Conservation (phyloP, 2,888 invertebrate species). For the Vanessa cardui region DNA sequence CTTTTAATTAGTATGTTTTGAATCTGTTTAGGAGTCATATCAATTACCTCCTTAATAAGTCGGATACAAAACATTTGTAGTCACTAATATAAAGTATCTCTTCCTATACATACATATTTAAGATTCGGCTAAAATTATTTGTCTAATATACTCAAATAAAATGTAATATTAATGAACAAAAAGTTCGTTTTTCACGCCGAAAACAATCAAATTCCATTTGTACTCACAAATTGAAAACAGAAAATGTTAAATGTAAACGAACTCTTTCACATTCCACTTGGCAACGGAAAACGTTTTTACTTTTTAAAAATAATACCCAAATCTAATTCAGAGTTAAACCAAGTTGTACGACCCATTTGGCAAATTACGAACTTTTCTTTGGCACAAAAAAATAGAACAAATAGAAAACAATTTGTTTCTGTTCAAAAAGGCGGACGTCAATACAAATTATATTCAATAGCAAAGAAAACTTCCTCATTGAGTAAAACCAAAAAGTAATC, state of each 20-base stretch:
- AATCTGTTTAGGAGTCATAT: too few relatives aligned
- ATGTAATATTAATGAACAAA: too few relatives aligned
- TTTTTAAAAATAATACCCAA: slow-evolving; percentile 7
- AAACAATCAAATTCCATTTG: too few relatives aligned
- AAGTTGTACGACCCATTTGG: slow-evolving; percentile 29
- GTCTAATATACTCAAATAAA: too few relatives aligned
- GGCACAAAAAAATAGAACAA: slow-evolving; percentile 5
- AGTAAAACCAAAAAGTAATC: neutral
- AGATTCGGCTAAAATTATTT: too few relatives aligned
- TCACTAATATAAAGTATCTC: too few relatives aligned
- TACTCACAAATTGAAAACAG: too few relatives aligned
- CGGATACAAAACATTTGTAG: too few relatives aligned
- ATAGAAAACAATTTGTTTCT: neutral
- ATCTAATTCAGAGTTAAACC: neutral
- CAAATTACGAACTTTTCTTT: slow-evolving; percentile 7
- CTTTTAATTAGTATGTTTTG: too few relatives aligned
- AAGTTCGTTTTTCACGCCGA: too few relatives aligned
- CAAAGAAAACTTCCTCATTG: neutral
- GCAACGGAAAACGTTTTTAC: slow-evolving; percentile 10
- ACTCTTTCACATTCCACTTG: slow-evolving; percentile 7
- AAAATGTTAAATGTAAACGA: neutral
- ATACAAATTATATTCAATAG: neutral
- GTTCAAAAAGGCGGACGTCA: neutral
- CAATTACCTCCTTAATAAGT: too few relatives aligned
- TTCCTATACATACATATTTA: too few relatives aligned